Percentiles rank a stretch among this genome's conserved stretches.
Evolutionary conservation across 2,888 invertebrate species (phyloP).

Genomic region (Polyommatus icarus): DNA sequence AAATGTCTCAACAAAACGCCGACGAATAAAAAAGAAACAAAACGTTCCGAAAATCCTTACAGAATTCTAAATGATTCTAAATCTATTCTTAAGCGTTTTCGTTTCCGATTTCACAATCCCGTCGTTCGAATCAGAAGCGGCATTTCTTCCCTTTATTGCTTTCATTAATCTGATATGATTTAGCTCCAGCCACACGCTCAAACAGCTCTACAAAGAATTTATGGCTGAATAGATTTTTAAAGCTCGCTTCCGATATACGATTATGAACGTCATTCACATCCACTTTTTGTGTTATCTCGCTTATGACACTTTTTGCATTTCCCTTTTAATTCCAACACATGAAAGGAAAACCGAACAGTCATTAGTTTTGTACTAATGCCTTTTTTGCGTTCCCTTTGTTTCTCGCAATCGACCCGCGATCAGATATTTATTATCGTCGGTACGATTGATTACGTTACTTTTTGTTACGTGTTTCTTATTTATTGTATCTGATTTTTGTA

Average conservation of each 20-base stretch:
- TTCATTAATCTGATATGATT: slow-evolving; percentile 40
- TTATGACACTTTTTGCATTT: slow-evolving; percentile 18
- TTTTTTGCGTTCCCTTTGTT: not conserved
- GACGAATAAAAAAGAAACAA: slow-evolving; percentile 9
- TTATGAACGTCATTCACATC: slow-evolving; percentile 17
- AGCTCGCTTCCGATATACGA: slow-evolving; percentile 23
- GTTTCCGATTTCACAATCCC: slow-evolving; percentile 15
- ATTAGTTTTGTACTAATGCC: slow-evolving; percentile 4
- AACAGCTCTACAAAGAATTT: slow-evolving; percentile 36
- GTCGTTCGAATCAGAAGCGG: slow-evolving; percentile 22
- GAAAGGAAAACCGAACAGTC: slow-evolving; percentile 18
- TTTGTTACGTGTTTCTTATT: not conserved
- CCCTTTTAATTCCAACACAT: not conserved
- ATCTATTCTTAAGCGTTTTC: slow-evolving; percentile 27
- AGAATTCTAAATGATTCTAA: slow-evolving; percentile 6
- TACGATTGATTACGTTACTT: not conserved
- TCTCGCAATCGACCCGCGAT: slow-evolving; percentile 5
- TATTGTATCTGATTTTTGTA: not conserved
- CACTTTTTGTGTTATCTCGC: slow-evolving; percentile 11
- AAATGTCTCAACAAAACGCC: not conserved
- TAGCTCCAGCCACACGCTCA: slow-evolving; percentile 33
- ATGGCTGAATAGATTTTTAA: slow-evolving; percentile 33
- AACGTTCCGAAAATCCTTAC: not conserved
- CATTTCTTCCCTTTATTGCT: slow-evolving; percentile 35
- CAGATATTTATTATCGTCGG: slow-evolving; percentile 2